Percentiles rank a stretch among this genome's conserved stretches.
Conservation (phyloP, 2,113 vertebrate species). For the Colinus virginianus region DNA sequence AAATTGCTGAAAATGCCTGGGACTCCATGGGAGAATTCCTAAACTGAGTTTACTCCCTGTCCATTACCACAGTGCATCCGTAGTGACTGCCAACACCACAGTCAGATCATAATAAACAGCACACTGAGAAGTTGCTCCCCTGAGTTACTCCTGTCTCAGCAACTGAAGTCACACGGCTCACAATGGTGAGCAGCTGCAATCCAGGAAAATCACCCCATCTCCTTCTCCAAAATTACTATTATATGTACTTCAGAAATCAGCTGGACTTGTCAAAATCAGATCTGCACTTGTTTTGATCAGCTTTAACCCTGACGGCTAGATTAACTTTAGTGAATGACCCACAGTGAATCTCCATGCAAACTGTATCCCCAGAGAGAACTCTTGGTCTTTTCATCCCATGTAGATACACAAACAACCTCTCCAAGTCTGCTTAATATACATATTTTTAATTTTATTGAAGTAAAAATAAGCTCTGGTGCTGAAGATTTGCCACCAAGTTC, state of each 20-base stretch:
- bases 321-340: background rate
- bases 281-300: background rate
- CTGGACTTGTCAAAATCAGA: background rate
- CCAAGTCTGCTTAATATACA: background rate
- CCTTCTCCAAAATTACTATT: background rate
- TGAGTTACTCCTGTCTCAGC: background rate
- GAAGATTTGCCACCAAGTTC: background rate
- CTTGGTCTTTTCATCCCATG: background rate
- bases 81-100: background rate
- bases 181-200: background rate
- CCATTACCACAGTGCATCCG: background rate
- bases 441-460: background rate
- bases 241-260: background rate
- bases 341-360: background rate
- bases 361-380: background rate
- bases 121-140: background rate
- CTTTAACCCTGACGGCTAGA: background rate
- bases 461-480: background rate
- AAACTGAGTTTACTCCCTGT: background rate
- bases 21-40: background rate
- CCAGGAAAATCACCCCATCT: background rate
- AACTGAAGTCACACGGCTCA: background rate
- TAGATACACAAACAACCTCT: background rate
- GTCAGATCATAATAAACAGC: background rate
- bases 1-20: background rate